phyloP scores from a whole-genome alignment of 2,113 vertebrate genomes.

The Nothocercus nigrocapillus region DNA sequence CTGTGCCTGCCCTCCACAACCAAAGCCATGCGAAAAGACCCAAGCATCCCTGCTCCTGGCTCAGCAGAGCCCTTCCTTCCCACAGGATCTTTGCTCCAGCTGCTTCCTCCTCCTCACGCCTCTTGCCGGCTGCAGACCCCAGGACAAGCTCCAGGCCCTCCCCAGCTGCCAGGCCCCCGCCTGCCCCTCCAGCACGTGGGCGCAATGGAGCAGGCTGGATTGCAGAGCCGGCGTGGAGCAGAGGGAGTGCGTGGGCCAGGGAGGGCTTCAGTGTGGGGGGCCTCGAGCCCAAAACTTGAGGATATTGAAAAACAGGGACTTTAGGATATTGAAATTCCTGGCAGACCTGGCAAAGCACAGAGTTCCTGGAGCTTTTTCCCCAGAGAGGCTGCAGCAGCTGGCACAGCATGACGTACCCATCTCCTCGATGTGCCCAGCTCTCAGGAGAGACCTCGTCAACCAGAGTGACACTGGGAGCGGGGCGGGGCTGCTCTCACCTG shows the following conservation, averaged over 20 bases:
- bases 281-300: background rate
- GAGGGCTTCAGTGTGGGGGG: rapidly evolving
- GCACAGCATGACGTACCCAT: rapidly evolving
- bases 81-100: rapidly evolving
- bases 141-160: background rate
- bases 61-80: background rate
- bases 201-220: background rate
- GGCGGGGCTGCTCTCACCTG: background rate
- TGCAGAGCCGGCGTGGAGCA: background rate
- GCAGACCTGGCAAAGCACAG: background rate
- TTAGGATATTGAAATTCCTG: background rate
- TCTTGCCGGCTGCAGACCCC: background rate
- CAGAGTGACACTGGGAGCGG: background rate
- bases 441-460: background rate
- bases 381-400: background rate
- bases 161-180: background rate
- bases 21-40: background rate
- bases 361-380: background rate
- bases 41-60: rapidly evolving
- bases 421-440: rapidly evolving
- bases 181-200: background rate
- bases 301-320: background rate
- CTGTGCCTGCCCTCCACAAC: background rate
- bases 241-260: background rate
- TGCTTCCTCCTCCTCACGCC: background rate